Percentiles rank a stretch among this genome's conserved stretches.
These are phyloP conservation scores for Mizuhopecten yessoensis DNA, from an alignment of 1,140 invertebrate genomes.

Conservation along the genomic window DNA sequence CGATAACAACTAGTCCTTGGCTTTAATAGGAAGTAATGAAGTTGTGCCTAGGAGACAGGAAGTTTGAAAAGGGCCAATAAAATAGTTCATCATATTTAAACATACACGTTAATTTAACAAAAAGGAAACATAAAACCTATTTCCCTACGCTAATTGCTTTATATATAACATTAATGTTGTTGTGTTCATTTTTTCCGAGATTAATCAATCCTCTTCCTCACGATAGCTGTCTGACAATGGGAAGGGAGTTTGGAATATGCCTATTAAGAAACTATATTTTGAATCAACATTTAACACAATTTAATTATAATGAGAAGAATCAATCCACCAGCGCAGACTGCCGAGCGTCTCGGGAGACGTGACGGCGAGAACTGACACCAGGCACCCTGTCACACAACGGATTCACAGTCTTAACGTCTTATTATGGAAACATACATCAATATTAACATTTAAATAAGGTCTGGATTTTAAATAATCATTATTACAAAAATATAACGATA, in stretches of 20 bases:
- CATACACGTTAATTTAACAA: neutral
- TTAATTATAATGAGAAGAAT: neutral
- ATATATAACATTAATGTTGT: slow-evolving; percentile 13
- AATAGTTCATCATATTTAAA: neutral
- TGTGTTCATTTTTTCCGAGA: neutral
- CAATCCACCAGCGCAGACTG: too few relatives aligned
- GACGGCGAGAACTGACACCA: too few relatives aligned
- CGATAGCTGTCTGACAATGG: neutral
- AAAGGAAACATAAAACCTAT: neutral
- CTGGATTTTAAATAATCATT: too few relatives aligned
- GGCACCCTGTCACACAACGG: too few relatives aligned
- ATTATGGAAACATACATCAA: too few relatives aligned
- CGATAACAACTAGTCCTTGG: too few relatives aligned
- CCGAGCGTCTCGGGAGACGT: neutral
- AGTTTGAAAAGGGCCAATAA: neutral
- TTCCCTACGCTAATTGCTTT: neutral
- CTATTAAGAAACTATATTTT: neutral
- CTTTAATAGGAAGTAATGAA: too few relatives aligned
- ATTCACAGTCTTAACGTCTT: too few relatives aligned
- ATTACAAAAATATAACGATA: too few relatives aligned
- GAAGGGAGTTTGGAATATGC: neutral
- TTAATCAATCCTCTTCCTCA: neutral
- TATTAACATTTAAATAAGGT: too few relatives aligned
- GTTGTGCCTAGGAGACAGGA: neutral
- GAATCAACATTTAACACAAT: neutral